Evolutionary conservation across 2,888 invertebrate genomes (phyloP).

Genomic region (Cybosia mesomella): DNA sequence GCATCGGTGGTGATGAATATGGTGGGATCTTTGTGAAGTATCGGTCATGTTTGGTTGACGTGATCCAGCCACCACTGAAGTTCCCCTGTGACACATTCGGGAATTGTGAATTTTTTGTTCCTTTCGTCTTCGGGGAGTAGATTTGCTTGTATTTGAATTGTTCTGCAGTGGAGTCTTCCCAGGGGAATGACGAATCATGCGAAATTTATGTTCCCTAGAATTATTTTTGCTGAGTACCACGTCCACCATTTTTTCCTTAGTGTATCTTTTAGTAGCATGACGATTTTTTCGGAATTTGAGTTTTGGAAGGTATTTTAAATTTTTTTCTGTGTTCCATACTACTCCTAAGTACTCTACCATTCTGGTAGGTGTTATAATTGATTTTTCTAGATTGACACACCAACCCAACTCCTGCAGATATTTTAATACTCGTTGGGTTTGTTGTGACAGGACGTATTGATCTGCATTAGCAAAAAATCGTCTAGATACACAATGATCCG

Average conservation of each 20-base stretch:
- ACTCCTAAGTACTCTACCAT: not conserved
- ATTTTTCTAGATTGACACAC: no score
- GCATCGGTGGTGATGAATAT: no score
- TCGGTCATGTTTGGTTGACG: no score
- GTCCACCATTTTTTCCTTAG: slow-evolving; percentile 1
- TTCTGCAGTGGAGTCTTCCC: slow-evolving; percentile 12
- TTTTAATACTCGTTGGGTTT: no score
- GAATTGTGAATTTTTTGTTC: no score
- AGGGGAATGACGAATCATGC: slow-evolving; percentile 9
- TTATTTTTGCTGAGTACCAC: slow-evolving; percentile 3
- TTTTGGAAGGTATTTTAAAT: not conserved
- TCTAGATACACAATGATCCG: slow-evolving; percentile 20
- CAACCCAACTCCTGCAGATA: no score
- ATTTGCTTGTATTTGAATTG: not conserved
- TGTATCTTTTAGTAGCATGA: slow-evolving; percentile 1
- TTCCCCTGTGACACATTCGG: no score
- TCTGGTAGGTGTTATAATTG: not conserved
- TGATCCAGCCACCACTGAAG: not conserved
- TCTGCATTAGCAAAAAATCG: slow-evolving; percentile 21
- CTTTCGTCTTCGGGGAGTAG: no score
- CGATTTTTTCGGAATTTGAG: slow-evolving; percentile 5
- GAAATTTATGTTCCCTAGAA: slow-evolving; percentile 12
- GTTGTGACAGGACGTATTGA: not conserved
- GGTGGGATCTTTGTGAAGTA: no score
- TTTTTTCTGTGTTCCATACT: not conserved